phyloP scores from a whole-genome alignment of 1,140 invertebrate species.

The Drosophila paulistorum region DNA sequence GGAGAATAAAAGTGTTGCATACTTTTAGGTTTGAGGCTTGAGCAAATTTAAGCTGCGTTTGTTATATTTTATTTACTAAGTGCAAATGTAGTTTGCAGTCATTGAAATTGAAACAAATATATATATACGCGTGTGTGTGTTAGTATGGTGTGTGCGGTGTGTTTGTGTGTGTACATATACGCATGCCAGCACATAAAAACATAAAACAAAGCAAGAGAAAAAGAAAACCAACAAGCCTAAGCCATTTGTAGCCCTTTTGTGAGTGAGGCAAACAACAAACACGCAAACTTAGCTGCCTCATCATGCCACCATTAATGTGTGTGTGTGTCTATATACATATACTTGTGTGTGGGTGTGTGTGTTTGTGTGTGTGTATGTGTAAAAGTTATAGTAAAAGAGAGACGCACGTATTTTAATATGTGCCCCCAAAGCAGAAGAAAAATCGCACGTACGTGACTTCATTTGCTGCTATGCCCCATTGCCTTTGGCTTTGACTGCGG shows the following conservation, averaged over 20 bases:
- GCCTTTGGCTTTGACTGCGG: slow-evolving; percentile 53
- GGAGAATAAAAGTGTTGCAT: slow-evolving; percentile 17
- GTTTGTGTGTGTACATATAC: slow-evolving; percentile 25
- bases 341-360: slow-evolving; percentile 18
- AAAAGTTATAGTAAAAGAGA: slow-evolving; percentile 77
- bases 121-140: slow-evolving; percentile 5
- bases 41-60: slow-evolving; percentile 62
- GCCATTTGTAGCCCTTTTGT: slow-evolving; percentile 77
- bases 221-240: slow-evolving; percentile 56
- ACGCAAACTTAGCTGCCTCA: slow-evolving; percentile 72
- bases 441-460: slow-evolving; percentile 82
- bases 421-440: slow-evolving; percentile 82
- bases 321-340: slow-evolving; percentile 24
- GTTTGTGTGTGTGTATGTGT: slow-evolving; percentile 40
- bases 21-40: slow-evolving; percentile 7
- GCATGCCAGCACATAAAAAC: slow-evolving; percentile 41
- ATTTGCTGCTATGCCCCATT: slow-evolving; percentile 75
- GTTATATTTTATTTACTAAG: slow-evolving; percentile 81
- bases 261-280: slow-evolving; percentile 66
- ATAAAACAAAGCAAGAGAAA: slow-evolving; percentile 17
- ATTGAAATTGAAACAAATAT: slow-evolving; percentile 80
- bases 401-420: slow-evolving; percentile 82
- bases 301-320: slow-evolving; percentile 76
- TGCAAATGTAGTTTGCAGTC: slow-evolving; percentile 80
- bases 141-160: slow-evolving; percentile 2